phyloP scores from a whole-genome alignment of 2,797 vertebrate species.

The Percopsis omiscomaycus region DNA sequence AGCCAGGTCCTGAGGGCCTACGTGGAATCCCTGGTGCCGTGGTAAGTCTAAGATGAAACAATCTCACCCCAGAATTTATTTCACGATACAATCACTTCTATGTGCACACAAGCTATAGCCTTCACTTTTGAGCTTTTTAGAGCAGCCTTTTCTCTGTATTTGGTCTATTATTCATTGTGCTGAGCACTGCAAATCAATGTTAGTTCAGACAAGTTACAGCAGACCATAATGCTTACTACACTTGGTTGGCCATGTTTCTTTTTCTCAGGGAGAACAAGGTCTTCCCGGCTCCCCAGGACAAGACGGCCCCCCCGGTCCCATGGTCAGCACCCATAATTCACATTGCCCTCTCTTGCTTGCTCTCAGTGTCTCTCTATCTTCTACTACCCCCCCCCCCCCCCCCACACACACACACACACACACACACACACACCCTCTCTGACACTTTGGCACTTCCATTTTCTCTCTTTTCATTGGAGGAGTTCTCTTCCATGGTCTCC shows the following conservation, averaged over 20 bases:
- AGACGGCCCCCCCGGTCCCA: conserved; percentile 91
- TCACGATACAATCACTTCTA: conserved; percentile 3
- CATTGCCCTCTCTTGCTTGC: conserved; percentile 8
- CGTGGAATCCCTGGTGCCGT: conserved; percentile 96
- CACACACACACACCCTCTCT: conserved; percentile 22
- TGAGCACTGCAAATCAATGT: conserved; percentile 68
- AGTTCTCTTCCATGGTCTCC: not conserved
- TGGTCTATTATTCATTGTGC: conserved; percentile 67
- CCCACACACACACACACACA: conserved; percentile 12
- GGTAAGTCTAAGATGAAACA: conserved; percentile 74
- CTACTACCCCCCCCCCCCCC: conserved; percentile 3
- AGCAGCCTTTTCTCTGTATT: conserved; percentile 56
- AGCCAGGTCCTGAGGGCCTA: conserved; percentile 94
- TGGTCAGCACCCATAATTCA: conserved; percentile 76
- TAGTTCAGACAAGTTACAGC: conserved; percentile 59
- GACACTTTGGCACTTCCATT: conserved; percentile 5
- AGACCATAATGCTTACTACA: conserved; percentile 62
- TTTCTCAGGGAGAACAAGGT: conserved; percentile 91
- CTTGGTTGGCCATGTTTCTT: conserved; percentile 48
- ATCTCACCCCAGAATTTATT: not conserved
- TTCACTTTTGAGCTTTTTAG: not conserved
- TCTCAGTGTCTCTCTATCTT: conserved; percentile 1
- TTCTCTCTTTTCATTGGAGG: conserved; percentile 8
- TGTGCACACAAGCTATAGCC: not conserved
- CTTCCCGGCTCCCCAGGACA: conserved; percentile 89